Base-by-base conservation (phyloP, 2,797 vertebrate genomes). In the Neomorphus geoffroyi region DNA sequence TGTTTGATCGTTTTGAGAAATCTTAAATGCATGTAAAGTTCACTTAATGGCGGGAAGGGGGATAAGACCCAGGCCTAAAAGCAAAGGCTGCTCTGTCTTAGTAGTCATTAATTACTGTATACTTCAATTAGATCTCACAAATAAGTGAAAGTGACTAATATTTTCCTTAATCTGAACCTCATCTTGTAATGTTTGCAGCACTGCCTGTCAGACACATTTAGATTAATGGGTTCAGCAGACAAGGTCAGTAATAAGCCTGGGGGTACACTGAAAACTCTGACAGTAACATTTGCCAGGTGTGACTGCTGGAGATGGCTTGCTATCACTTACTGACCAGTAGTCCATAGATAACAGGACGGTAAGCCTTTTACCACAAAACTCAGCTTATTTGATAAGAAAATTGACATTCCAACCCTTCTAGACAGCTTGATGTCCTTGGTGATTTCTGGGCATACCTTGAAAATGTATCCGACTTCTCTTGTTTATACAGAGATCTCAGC, bases 131-230 rank as follows among this genome's bases (percentile, higher is more conserved):
- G 33, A 61, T 80, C 53, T 92, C 86, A 93, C 60, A 91, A 88
- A 82, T 92, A 88, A 95, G 83, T 87, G 75, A 96, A 95, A 95
- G 88, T 91, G 82, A 88, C 46, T 94, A 89, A 94, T 88, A 95
- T 91, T 93, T 88, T 95, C 88, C 79, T 92, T 90, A 90, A 94
- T 92, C 79, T 86, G 80, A 94, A 79, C 65, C 54, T 87, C 82
- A 61, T 32, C 18, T 89, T 77, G 39, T 54, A 95, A 83, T 79
- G 81, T 93, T 93, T 95, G 58, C 83, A 90, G 77, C 5, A 7
- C n/a, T 90, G 56, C 48, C 75, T 90, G 56, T 82, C 58, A 90
- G 50, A 91, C 37, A 54, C 56, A 75, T 92, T 80, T 73, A 94
- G 92, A 97, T 96, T 91, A 97, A 94, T 94, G 33, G 45, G 67